Evolutionary conservation across 2,113 vertebrate genomes (phyloP).

Genomic region (Elachura formosa): DNA sequence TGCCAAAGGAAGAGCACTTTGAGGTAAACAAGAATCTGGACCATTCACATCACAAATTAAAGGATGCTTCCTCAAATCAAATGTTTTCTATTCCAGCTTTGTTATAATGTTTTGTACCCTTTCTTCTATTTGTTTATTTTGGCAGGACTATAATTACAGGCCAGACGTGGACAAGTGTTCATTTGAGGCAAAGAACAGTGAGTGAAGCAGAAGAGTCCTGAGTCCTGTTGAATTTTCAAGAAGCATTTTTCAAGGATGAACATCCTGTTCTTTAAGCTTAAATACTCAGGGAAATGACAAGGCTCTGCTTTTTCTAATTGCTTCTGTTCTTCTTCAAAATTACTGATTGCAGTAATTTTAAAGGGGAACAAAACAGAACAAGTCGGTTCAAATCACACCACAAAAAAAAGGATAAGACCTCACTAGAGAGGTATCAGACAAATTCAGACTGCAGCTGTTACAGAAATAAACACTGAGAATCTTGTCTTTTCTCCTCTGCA

Average conservation of each 20-base stretch:
- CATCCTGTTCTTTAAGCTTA: neutral
- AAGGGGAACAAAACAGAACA: neutral
- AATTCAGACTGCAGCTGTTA: neutral
- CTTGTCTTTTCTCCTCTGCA: neutral
- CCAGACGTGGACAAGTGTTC: neutral
- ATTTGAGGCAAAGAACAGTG: neutral
- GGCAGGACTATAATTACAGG: neutral
- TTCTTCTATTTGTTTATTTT: constrained; percentile 2
- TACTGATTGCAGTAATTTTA: neutral
- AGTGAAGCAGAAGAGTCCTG: neutral
- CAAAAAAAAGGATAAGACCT: neutral
- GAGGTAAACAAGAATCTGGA: neutral
- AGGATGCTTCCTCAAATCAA: neutral
- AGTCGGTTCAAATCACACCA: neutral
- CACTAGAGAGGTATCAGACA: neutral
- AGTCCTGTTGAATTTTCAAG: neutral
- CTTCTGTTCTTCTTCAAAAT: neutral
- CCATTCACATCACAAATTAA: neutral
- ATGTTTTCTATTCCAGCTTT: neutral
- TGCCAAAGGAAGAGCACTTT: neutral
- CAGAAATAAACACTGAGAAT: neutral
- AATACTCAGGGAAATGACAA: neutral
- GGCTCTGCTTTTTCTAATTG: neutral
- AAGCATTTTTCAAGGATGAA: neutral
- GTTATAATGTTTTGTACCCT: neutral